Evolutionary conservation across 2,888 invertebrate genomes (phyloP).

Genomic region (Nemurella pictetii): DNA sequence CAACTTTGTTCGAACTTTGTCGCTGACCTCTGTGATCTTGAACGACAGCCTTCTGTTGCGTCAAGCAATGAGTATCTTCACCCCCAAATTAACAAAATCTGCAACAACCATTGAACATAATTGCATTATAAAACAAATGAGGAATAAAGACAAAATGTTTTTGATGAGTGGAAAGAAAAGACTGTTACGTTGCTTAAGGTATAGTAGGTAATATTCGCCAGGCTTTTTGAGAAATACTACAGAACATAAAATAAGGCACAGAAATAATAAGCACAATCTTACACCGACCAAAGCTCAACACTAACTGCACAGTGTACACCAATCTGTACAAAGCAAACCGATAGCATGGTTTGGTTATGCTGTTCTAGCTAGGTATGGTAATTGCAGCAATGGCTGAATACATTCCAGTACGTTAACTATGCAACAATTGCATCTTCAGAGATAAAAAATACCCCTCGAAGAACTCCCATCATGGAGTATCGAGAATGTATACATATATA

Average conservation of each 20-base stretch:
- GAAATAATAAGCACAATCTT: not conserved
- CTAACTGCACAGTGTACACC: not conserved
- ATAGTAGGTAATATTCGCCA: too few relatives aligned
- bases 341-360: not conserved
- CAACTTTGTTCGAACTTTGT: not conserved
- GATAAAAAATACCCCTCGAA: not conserved
- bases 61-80: constrained; percentile 12
- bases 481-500: not conserved
- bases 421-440: not conserved
- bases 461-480: not conserved
- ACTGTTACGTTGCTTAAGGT: too few relatives aligned
- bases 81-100: not conserved
- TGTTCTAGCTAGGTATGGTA: not conserved
- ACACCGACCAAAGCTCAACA: not conserved
- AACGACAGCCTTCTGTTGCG: not conserved
- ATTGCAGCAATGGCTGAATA: not conserved
- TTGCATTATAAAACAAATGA: too few relatives aligned
- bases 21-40: too few relatives aligned
- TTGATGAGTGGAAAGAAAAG: too few relatives aligned
- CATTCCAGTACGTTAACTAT: not conserved
- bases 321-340: not conserved
- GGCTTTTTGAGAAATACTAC: not conserved
- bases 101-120: not conserved
- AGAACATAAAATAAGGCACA: not conserved
- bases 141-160: too few relatives aligned